Conservation (phyloP, 2,797 vertebrate species). For the Enteromius afrohamiltoni region DNA sequence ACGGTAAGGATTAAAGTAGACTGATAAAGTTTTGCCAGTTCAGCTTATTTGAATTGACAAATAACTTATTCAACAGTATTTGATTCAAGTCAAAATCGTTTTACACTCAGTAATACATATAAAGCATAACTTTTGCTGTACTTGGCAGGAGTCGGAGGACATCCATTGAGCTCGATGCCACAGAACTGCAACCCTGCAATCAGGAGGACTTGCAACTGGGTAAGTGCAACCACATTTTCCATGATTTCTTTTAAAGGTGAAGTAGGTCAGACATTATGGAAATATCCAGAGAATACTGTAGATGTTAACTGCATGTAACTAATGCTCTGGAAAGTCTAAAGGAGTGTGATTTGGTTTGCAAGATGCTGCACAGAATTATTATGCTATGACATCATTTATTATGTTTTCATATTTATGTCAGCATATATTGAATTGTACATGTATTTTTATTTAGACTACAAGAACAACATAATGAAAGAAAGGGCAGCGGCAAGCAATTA, state of each 20-base stretch:
- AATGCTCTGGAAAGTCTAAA: neutral
- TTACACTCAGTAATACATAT: neutral
- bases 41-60: neutral
- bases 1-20: constrained; percentile 75
- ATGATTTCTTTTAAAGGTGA: neutral
- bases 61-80: neutral
- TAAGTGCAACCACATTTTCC: constrained; percentile 63
- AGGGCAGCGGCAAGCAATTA: constrained; percentile 79
- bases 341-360: neutral
- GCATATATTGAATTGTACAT: neutral
- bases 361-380: neutral
- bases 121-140: constrained; percentile 2
- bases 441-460: constrained; percentile 83
- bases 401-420: neutral
- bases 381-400: neutral
- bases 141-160: constrained; percentile 77
- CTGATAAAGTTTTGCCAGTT: neutral
- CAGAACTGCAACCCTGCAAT: constrained; percentile 80
- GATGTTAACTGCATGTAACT: neutral
- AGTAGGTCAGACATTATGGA: neutral
- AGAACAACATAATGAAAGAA: constrained; percentile 98
- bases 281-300: neutral
- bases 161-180: constrained; percentile 79
- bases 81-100: neutral
- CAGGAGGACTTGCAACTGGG: constrained; percentile 86